phyloP scores from a whole-genome alignment of 2,797 vertebrate species.

The Melanogrammus aeglefinus region DNA sequence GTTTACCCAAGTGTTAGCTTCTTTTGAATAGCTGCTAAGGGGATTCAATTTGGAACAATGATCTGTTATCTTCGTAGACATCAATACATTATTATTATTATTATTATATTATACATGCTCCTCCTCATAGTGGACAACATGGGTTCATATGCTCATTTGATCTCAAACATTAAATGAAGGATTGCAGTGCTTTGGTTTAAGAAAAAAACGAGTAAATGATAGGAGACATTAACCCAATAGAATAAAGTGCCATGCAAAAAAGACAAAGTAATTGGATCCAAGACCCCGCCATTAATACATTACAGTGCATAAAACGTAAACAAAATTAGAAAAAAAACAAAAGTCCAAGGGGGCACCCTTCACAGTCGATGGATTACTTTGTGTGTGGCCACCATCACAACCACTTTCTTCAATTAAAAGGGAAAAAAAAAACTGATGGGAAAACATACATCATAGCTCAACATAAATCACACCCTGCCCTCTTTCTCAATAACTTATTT shows the following conservation, averaged over 20 bases:
- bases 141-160: slow-evolving; percentile 4
- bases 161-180: slow-evolving; percentile 18
- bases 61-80: background rate
- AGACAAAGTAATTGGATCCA: slow-evolving; percentile 27
- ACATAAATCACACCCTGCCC: slow-evolving; percentile 26
- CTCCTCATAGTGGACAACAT: background rate
- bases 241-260: slow-evolving; percentile 72
- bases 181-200: slow-evolving; percentile 61
- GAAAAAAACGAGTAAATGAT: slow-evolving; percentile 46
- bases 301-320: slow-evolving; percentile 45
- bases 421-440: background rate
- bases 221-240: slow-evolving; percentile 49
- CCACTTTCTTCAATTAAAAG: slow-evolving; percentile 28
- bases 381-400: slow-evolving; percentile 22
- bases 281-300: slow-evolving; percentile 46
- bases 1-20: background rate
- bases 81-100: background rate
- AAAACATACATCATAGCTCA: background rate
- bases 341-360: slow-evolving; percentile 33
- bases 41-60: background rate
- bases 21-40: background rate
- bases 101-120: background rate
- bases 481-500: slow-evolving; percentile 37
- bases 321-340: slow-evolving; percentile 31
- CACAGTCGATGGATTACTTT: slow-evolving; percentile 41